phyloP scores from a whole-genome alignment of 2,888 invertebrate genomes.

The Ypsolopha scabrella region DNA sequence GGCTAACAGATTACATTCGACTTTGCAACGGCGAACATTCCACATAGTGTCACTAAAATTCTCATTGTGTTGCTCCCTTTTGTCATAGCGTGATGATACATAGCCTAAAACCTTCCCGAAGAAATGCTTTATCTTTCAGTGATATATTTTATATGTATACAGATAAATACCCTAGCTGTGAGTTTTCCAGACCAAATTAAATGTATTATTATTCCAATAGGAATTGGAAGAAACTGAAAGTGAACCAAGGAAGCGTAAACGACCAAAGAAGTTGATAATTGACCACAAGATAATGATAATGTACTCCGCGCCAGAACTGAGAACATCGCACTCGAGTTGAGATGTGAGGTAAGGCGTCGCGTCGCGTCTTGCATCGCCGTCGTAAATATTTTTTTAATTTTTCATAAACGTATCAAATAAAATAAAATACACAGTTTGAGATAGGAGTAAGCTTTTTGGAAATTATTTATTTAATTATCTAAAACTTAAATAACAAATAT shows the following conservation, averaged over 20 bases:
- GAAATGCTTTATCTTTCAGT: too few relatives aligned
- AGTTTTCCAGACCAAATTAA: background rate
- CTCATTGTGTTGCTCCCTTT: too few relatives aligned
- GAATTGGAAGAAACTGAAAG: slow-evolving; percentile 34
- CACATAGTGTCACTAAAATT: too few relatives aligned
- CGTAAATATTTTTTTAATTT: background rate
- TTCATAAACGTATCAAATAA: background rate
- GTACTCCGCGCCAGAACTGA: slow-evolving; percentile 31
- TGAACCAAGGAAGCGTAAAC: slow-evolving; percentile 26
- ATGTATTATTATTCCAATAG: slow-evolving; percentile 17
- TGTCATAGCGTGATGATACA: too few relatives aligned
- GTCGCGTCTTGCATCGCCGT: background rate
- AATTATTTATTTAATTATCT: too few relatives aligned
- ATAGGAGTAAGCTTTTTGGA: background rate
- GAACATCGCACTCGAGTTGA: slow-evolving; percentile 32
- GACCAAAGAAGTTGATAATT: slow-evolving; percentile 28
- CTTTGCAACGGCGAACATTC: too few relatives aligned
- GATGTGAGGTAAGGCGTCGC: slow-evolving; percentile 32
- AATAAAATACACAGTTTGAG: background rate
- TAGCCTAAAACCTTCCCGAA: too few relatives aligned
- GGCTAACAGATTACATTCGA: too few relatives aligned
- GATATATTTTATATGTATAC: too few relatives aligned
- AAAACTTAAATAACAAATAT: too few relatives aligned
- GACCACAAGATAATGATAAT: slow-evolving; percentile 38
- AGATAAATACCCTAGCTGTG: too few relatives aligned